Evolutionary conservation across 2,113 vertebrate genomes (phyloP).

Genomic region (Gymnobelideus leadbeateri): DNA sequence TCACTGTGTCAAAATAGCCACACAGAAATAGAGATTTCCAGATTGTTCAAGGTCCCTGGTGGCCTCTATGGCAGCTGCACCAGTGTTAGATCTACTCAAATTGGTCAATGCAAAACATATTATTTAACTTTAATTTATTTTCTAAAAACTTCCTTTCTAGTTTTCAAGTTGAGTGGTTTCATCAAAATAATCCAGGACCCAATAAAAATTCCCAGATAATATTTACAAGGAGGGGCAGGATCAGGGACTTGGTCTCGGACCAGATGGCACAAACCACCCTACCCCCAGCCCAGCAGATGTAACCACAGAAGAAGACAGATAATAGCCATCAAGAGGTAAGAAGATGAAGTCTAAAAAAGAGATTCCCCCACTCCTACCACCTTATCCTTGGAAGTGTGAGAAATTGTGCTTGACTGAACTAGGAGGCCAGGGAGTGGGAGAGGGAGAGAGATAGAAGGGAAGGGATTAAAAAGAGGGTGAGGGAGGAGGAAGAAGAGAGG

Average conservation of each 20-base stretch:
- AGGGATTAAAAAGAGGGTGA: too few species aligned
- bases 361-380: background rate
- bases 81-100: background rate
- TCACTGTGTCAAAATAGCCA: conserved; percentile 13
- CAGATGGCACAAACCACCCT: background rate
- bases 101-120: conserved; percentile 4
- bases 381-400: background rate
- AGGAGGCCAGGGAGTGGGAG: too few species aligned
- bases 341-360: background rate
- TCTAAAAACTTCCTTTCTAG: conserved; percentile 30
- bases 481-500: too few species aligned
- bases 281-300: background rate
- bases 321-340: background rate
- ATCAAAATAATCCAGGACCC: conserved; percentile 21
- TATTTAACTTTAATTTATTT: conserved; percentile 22
- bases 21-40: conserved; percentile 14
- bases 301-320: background rate
- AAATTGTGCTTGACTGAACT: background rate
- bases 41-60: background rate
- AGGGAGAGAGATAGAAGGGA: too few species aligned
- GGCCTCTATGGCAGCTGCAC: background rate
- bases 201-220: conserved; percentile 18
- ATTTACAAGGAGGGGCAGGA: background rate
- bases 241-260: background rate
- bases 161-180: conserved; percentile 23